A percentile compares a stretch with the other conserved stretches of the same genome.
Evolutionary conservation across 1,140 invertebrate genomes (phyloP).

Genomic region (Drosophila sp.): DNA sequence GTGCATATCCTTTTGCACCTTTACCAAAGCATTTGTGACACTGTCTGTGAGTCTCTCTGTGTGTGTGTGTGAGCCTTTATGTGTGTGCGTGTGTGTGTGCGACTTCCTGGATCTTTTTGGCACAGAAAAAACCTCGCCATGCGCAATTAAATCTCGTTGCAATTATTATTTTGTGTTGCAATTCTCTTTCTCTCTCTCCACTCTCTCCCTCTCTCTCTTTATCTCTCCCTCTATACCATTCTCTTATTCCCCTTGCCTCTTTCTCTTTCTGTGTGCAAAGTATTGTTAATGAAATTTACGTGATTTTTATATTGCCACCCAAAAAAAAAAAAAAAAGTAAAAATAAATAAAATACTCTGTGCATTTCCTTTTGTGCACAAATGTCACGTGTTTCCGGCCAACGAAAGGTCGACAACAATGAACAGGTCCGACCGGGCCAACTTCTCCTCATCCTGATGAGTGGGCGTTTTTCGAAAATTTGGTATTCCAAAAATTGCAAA

Average conservation of each 20-base stretch:
- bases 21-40: constrained; percentile 51
- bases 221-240: neutral
- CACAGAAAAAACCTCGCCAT: constrained; percentile 38
- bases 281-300: constrained; percentile 78
- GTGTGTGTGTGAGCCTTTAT: constrained; percentile 12
- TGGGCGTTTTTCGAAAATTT: neutral
- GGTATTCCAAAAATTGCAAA: neutral
- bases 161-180: constrained; percentile 68
- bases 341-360: constrained; percentile 15
- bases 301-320: constrained; percentile 61
- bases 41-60: constrained; percentile 27
- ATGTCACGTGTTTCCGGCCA: constrained; percentile 65
- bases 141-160: constrained; percentile 70
- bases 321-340: constrained; percentile 28
- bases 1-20: constrained; percentile 70
- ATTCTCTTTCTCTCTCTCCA: neutral
- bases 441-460: neutral
- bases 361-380: constrained; percentile 36
- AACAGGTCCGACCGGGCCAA: neutral
- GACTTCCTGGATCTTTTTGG: constrained; percentile 52
- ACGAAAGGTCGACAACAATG: constrained; percentile 12
- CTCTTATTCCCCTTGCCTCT: constrained; percentile 10
- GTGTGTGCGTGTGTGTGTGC: constrained; percentile 13
- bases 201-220: neutral
- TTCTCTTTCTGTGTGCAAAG: constrained; percentile 20